Base-by-base conservation (phyloP, 2,797 vertebrate species). In the Anguilla marmorata region DNA sequence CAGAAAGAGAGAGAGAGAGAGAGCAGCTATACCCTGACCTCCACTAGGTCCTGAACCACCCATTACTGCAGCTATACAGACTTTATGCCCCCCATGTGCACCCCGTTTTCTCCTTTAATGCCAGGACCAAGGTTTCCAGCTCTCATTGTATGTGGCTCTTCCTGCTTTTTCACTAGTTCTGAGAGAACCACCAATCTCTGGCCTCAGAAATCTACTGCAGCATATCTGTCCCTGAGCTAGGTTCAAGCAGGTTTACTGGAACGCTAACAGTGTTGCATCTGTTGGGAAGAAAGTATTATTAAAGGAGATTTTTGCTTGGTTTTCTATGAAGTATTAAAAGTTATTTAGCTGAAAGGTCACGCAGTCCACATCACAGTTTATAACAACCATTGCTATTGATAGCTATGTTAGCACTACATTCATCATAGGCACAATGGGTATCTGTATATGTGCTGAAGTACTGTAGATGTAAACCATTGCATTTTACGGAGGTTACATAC, bases 51-150 rank as follows among this genome's bases (percentile, higher is more conserved):
- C 92, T 91, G 88, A 90, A 90, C 92, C 94, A 88, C 82, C 37
- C 92, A 92, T 91, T 90, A 91, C 91, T 95, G 91, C 93, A 90
- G 91, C 93, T 91, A 91, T 94, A 93, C 93, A 89, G 90, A 93
- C 93, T 94, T 91, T 93, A 93, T 92, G 93, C 93, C 92, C 92
- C 89, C 90, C 89, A 54, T 24, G 84, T 92, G 87, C 24, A 21
- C 80, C 74, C 88, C 41, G 87, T 58, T 24, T 85, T 79, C 33
- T 37, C 41, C 74, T 37, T 21, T 79, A 19, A 79, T 19, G 1
- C 12, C 3, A 37, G 4, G 74, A 21, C 74, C 74, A 37, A 1
- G 74, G 74, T 37, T 79, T 79, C 74, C 41, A 14, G 74, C 12
- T 19, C 37, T 19, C 37, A 41, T 41, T 41, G 37, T 79, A 24